Evolutionary conservation across 2,113 vertebrate genomes (phyloP), one percentile per base, ranked within the genome.

Genomic region (Phyllostomus discolor): DNA sequence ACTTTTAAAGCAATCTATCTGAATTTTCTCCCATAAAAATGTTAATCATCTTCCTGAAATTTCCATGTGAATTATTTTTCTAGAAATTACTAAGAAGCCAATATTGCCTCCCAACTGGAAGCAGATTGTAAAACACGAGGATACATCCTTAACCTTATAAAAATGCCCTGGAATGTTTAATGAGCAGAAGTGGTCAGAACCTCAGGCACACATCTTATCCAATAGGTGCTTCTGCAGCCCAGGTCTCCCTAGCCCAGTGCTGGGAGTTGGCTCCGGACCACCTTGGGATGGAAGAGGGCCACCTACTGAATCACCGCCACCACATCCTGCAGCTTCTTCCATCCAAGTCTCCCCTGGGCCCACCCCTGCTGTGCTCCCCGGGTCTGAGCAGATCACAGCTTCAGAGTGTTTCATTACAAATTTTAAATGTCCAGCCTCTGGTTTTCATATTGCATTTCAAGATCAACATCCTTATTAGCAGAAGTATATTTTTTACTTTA

Each of bases 401-500:
- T 95, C 38, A 93, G 28, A 80, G 94, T 38, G 70, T 91, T 95
- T 95, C 73, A 67, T 91, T 91, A 80, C 88, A 93, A 69, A 87
- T 94, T 96, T 79, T 79, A 91, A 96, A 95, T 95, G 94, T 97
- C 93, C 94, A 97, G 82, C 79, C 87, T 94, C 87, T 92, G 96
- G 93, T 84, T 97, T 98, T 94, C 96, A 91, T 96, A 92, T 94
- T 97, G 75, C 95, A 92, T 97, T 97, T 96, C 96, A 98, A 98
- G 81, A 96, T 97, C 96, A 97, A 97, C 96, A 97, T 91, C 88
- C 52, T 96, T 97, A 93, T 94, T 97, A 97, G 80, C 67, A 82
- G 91, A 84, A 95, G 43, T 83, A 76, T 88, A 87, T 52, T 95
- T 98, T 95, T 96, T 95, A 90, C 95, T 97, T 93, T 96, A 86